Evolutionary conservation across 2,113 vertebrate species (phyloP).

Genomic region (Nycticebus coucang): DNA sequence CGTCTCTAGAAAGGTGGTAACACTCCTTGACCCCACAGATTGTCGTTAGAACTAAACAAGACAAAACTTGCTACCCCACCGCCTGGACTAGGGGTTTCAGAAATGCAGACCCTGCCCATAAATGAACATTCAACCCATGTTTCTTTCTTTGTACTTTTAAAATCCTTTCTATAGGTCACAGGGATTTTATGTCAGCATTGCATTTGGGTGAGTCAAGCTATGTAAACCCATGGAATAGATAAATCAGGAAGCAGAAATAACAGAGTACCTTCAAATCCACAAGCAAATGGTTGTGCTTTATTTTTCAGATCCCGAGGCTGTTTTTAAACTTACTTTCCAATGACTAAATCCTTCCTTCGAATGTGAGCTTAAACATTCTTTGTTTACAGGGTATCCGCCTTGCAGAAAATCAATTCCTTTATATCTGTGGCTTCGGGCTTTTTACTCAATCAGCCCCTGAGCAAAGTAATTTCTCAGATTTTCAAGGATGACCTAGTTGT

Average conservation of each 20-base stretch:
- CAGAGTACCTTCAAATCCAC: constrained; percentile 49
- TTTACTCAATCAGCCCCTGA: constrained; percentile 39
- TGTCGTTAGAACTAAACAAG: background rate
- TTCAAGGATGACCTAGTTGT: constrained; percentile 55
- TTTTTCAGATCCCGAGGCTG: background rate
- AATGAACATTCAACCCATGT: background rate
- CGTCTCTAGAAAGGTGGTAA: background rate
- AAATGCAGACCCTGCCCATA: background rate
- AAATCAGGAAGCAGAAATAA: constrained; percentile 28
- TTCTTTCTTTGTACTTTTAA: background rate
- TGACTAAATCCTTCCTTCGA: constrained; percentile 61
- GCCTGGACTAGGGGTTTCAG: background rate
- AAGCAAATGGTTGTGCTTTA: constrained; percentile 48
- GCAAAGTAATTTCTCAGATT: constrained; percentile 49
- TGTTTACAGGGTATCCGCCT: constrained; percentile 65
- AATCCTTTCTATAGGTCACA: background rate
- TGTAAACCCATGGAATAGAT: background rate
- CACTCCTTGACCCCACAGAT: background rate
- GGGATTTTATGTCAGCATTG: background rate
- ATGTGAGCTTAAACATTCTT: constrained; percentile 46
- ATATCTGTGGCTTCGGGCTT: constrained; percentile 26
- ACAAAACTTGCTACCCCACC: background rate
- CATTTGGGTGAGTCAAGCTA: background rate
- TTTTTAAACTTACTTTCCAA: constrained; percentile 48
- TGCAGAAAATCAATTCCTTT: constrained; percentile 65